Evolutionary conservation across 2,888 invertebrate species (phyloP), one percentile per base, ranked within the genome.

Genomic region (Dusona sp.): DNA sequence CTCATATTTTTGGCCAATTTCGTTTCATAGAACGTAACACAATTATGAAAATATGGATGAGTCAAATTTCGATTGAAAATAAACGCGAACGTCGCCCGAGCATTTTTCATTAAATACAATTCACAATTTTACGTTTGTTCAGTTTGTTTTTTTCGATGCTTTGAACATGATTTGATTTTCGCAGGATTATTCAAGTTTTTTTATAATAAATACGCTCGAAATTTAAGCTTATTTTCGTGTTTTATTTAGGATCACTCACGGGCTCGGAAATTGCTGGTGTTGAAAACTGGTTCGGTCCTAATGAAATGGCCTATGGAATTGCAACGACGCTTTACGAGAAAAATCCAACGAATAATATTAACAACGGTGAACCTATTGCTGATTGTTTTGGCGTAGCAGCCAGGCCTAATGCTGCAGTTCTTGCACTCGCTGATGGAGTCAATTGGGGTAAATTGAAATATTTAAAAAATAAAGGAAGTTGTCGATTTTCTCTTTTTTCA

Each of bases 351-450:
- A 97, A 97, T 80, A 96, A 96, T 88, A 94, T 95, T 84, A 95
- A 95, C 88, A 96, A 96, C 95, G 98, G 98, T 1, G 97, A 97
- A 93, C 98, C 98, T 0, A 97, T 98, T 88, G 98, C 98, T 22
- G 98, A 98, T 94, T 97, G 98, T 90, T 98, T 97, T 94, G 98
- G 97, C 0, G 95, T 98, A 85, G 96, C 96, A 54, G 95, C 96
- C 6, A 94, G 96, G 74, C 95, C 95, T n/a, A 97, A 98, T 94
- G 97, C 96, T 86, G 97, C 97, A 22, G 95, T 98, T 83, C 95
- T 98, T 93, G 97, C 97, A 19, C 95, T 98, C 83, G 98, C 98
- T 3, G 98, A 98, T 94, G 98, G 98, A 36, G 98, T 98, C 2
- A 98, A 98, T 94, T 98, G 98, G 98, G 98, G 98, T 94, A 92